Conservation (phyloP, 2,797 vertebrate genomes). For the Peromyscus melanophrys region DNA sequence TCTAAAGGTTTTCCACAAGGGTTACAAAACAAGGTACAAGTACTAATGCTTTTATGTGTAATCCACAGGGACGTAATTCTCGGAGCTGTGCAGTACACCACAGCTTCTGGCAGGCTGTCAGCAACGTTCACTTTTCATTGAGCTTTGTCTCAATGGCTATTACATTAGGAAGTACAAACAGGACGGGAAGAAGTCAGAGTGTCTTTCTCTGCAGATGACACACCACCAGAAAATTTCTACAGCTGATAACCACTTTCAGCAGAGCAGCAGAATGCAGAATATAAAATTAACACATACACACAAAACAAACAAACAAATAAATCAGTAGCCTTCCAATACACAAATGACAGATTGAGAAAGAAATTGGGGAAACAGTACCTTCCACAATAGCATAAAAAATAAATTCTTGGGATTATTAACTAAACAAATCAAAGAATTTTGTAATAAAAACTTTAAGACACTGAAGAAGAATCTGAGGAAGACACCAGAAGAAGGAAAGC, state of each 20-base stretch:
- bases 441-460: not conserved
- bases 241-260: not conserved
- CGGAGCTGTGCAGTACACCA: not conserved
- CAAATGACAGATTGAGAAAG: not conserved
- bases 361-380: not conserved
- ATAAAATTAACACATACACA: not conserved
- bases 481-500: not conserved
- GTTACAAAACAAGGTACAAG: not conserved
- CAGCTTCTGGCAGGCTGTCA: not conserved
- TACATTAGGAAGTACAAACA: not conserved
- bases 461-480: not conserved
- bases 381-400: not conserved
- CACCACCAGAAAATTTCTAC: not conserved
- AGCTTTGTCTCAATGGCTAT: not conserved
- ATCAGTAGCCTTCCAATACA: not conserved
- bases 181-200: not conserved
- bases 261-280: not conserved
- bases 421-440: not conserved
- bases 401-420: not conserved
- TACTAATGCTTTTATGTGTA: not conserved
- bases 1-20: not conserved
- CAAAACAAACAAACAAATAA: not conserved
- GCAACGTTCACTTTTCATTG: not conserved
- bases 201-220: not conserved
- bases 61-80: not conserved